Evolutionary conservation across 2,888 invertebrate genomes (phyloP), one percentile per base, ranked within the genome.

Genomic region (Leptinotarsa haldemani): DNA sequence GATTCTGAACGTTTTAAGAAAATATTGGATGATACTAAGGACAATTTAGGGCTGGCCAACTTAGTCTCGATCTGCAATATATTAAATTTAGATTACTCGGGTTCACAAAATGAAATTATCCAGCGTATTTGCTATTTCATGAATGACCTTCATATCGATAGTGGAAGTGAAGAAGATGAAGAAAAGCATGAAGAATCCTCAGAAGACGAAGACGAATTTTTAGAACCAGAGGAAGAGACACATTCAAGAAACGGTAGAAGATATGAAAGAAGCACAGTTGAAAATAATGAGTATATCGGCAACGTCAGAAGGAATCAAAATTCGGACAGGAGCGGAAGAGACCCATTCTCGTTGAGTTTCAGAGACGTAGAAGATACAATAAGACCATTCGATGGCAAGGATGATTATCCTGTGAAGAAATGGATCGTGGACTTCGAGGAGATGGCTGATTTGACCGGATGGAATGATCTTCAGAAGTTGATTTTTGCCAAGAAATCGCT

Each of bases 401-500:
- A 79, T 16, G 71, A 69, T 47, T 82, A 80, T 71, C 77, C 80
- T 4, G 70, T 83, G n/a, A 68, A 76, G 40, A 78, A 73, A 56
- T 83, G 82, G 81, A 77, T 83, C 18, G 58, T 48, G 20, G 81
- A 82, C 72, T 82, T 83, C 68, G 83, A 83, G 76, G 80, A 83
- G 52, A 79, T 77, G 12, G 74, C 81, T 25, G 70, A 67, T 18
- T 25, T 83, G 12, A 80, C 77, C 66, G 74, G 76, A 56, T 83
- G 81, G 81, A 79, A 77, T 65, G 81, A 82, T 46, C 69, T 82
- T 47, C 80, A 83, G 73, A 81, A 78, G 56, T 56, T 56, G 53
- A 78, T 83, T n/a, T 83, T 79, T 73, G 81, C 81, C 4, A 83
- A 84, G 73, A 83, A 81, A 71, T 80, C 77, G 20, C 69, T 83